Conservation (phyloP, 2,797 vertebrate species). For the Schizopygopsis pylzovi region DNA sequence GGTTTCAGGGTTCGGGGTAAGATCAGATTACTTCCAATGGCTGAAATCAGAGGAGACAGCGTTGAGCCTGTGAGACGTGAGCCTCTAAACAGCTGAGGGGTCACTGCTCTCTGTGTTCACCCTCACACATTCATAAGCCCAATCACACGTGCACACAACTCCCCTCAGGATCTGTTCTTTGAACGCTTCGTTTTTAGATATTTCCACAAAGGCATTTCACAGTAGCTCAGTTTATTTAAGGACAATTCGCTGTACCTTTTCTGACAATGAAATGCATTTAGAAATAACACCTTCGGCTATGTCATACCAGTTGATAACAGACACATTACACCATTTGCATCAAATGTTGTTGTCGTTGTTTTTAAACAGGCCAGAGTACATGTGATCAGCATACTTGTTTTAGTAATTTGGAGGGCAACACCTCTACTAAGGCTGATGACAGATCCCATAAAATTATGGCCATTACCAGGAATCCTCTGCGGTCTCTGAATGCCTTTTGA, state of each 20-base stretch:
- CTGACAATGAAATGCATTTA: constrained; percentile 4
- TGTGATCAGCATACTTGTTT: constrained; percentile 3
- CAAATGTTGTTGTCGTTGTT: neutral
- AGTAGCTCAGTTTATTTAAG: neutral
- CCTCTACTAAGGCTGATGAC: constrained; percentile 36
- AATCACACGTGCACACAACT: constrained; percentile 55
- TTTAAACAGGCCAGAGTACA: neutral
- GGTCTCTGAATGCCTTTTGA: neutral
- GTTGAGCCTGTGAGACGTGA: constrained; percentile 68
- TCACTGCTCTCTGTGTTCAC: constrained; percentile 64
- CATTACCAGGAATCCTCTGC: constrained; percentile 34
- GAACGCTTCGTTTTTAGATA: constrained; percentile 6
- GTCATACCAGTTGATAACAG: neutral
- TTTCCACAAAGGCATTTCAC: constrained; percentile 24
- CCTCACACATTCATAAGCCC: constrained; percentile 65
- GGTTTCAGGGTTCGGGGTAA: constrained; percentile 62
- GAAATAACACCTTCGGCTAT: neutral
- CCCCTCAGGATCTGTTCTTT: constrained; percentile 26
- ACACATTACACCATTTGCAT: neutral
- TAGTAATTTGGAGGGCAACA: constrained; percentile 23
- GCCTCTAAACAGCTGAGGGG: constrained; percentile 79
- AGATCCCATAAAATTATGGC: constrained; percentile 38
- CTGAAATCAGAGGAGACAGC: constrained; percentile 76
- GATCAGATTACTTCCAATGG: constrained; percentile 80
- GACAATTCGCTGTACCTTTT: constrained; percentile 14